phyloP scores from a whole-genome alignment of 2,888 invertebrate species.

The Malacosoma neustria region DNA sequence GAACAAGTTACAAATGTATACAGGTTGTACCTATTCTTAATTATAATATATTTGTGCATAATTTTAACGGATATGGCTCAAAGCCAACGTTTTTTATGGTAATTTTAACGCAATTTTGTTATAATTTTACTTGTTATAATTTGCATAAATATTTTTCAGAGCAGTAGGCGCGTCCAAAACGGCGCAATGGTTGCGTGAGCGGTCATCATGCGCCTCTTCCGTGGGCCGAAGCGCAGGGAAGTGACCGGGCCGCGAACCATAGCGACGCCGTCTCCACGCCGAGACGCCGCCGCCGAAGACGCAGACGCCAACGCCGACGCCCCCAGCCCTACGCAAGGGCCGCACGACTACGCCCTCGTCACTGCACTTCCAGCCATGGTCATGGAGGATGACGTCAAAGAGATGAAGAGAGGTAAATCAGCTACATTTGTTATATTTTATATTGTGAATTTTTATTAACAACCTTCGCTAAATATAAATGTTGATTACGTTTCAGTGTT shows the following conservation, averaged over 20 bases:
- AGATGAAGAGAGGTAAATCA: slow-evolving; percentile 76
- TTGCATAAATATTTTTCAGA: slow-evolving; percentile 24
- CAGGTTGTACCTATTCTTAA: too few species aligned
- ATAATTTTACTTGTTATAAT: too few species aligned
- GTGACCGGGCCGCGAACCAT: slow-evolving; percentile 72
- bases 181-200: slow-evolving; percentile 65
- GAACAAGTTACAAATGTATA: too few species aligned
- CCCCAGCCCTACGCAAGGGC: slow-evolving; percentile 5
- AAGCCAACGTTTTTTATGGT: too few species aligned
- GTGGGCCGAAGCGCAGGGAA: slow-evolving; percentile 78
- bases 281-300: slow-evolving; percentile 50
- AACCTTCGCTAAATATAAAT: background rate
- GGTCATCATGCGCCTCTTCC: slow-evolving; percentile 78
- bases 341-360: slow-evolving; percentile 80
- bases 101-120: too few species aligned
- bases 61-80: too few species aligned
- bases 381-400: slow-evolving; percentile 79
- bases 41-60: too few species aligned
- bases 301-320: slow-evolving; percentile 65
- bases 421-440: background rate
- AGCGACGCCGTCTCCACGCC: slow-evolving; percentile 56
- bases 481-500: slow-evolving; percentile 63
- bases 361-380: slow-evolving; percentile 86
- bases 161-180: slow-evolving; percentile 39
- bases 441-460: background rate